A percentile compares a stretch with the other conserved stretches of the same genome.
Conservation (phyloP, 2,888 invertebrate genomes). For the Clusia tigrina region DNA sequence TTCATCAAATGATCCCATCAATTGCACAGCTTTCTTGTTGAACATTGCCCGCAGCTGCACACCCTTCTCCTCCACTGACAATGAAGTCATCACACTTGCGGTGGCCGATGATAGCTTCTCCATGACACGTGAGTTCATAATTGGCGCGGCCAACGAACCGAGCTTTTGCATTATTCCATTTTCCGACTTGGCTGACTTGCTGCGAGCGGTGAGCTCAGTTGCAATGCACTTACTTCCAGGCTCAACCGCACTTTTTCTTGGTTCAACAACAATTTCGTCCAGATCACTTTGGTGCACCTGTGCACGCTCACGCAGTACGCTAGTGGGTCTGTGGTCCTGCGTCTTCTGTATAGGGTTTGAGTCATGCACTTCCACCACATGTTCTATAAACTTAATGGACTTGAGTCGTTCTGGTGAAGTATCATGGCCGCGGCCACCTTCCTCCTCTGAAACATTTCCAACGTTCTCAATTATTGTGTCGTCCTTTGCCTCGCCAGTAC, state of each 20-base stretch:
- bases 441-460: slow-evolving; percentile 5
- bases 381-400: slow-evolving; percentile 50
- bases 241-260: background rate
- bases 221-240: too few relatives aligned
- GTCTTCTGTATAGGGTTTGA: background rate
- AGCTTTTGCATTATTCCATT: slow-evolving; percentile 19
- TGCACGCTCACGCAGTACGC: too few relatives aligned
- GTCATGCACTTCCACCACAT: slow-evolving; percentile 43
- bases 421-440: background rate
- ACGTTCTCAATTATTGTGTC: slow-evolving; percentile 29
- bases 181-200: slow-evolving; percentile 4
- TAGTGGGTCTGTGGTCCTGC: too few relatives aligned
- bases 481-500: slow-evolving; percentile 12
- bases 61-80: slow-evolving; percentile 45
- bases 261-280: too few relatives aligned
- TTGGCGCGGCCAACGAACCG: slow-evolving; percentile 30
- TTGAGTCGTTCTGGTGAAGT: slow-evolving; percentile 33
- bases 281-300: too few relatives aligned
- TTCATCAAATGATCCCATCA: slow-evolving; percentile 47
- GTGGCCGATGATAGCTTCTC: slow-evolving; percentile 39
- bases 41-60: slow-evolving; percentile 45
- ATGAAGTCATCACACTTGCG: slow-evolving; percentile 45
- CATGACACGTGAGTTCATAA: slow-evolving; percentile 38
- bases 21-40: slow-evolving; percentile 45
- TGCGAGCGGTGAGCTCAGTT: too few relatives aligned